Base-by-base conservation (phyloP, 2,888 invertebrate genomes). In the Machimus atricapillus region DNA sequence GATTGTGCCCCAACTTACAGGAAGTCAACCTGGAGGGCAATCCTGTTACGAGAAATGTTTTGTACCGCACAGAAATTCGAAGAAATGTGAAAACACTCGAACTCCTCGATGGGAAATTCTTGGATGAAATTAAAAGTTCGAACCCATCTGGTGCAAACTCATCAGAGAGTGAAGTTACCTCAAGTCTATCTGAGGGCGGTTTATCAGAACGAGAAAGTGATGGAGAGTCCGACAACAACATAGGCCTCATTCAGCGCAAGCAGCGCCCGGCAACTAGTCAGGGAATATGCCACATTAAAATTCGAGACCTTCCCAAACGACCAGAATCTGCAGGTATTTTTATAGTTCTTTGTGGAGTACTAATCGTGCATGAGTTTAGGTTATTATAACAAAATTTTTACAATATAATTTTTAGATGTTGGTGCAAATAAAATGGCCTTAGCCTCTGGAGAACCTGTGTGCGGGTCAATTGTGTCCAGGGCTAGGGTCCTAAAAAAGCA, bases 11-110 rank as follows among this genome's bases (percentile, higher is more conserved):
- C 81, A 94, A 94, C 89, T 89, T 95, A 73, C 93, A 93, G 89
- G 94, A 94, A 7, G 91, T 95, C 0, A 93, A 94, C 89, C 90
- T 95, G 82, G 91, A 93, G 40, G 93, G 93, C 16, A 94, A 94
- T 91, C 93, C 93, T 1, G 92, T 93, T 1, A 90, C 92, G 1
- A 90, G 90, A 52, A 88, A 90, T 34, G 88, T 89, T 0, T 89
- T 91, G 3, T 93, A 93, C 89, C 90, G 92, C 0, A 90, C 90
- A 23, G 91, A 91, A 4, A 89, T 93, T 6, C 90, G 91, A 37
- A 90, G 91, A 43, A 90, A 91, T 88, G 91, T 94, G 19, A 91
- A 93, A 5, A 90, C 91, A 0, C 89, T 94, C 14, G 90, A 90
- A 78, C 88, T 91, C 5, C 90, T 94, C 9, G 94, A 94, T 90